phyloP scores from a whole-genome alignment of 1,140 invertebrate species.

The Drosophila jambulina region DNA sequence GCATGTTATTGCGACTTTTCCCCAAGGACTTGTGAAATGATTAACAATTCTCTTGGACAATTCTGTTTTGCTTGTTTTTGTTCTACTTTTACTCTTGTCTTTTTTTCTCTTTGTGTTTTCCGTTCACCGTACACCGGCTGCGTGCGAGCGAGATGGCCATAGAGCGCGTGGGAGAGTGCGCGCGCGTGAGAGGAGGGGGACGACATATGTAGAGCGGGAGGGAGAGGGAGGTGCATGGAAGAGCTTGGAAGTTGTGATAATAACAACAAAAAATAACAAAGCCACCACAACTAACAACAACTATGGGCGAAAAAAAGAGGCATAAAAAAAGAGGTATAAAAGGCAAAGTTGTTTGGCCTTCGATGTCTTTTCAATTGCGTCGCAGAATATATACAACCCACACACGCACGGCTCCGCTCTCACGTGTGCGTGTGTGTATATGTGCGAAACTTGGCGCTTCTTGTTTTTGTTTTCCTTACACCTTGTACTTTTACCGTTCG shows the following conservation, averaged over 20 bases:
- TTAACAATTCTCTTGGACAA: conserved; percentile 24
- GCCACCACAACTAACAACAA: conserved; percentile 29
- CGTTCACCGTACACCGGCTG: conserved; percentile 53
- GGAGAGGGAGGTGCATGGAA: conserved; percentile 16
- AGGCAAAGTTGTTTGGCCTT: conserved; percentile 80
- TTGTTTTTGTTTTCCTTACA: conserved; percentile 54
- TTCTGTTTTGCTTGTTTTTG: conserved; percentile 26
- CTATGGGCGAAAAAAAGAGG: conserved; percentile 21
- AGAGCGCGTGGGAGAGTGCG: conserved; percentile 27
- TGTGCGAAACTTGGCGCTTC: conserved; percentile 56
- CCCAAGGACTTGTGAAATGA: conserved; percentile 45
- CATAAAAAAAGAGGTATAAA: conserved; percentile 57
- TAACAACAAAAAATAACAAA: conserved; percentile 60
- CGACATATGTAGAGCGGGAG: not conserved
- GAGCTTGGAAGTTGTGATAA: conserved; percentile 66
- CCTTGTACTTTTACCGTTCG: conserved; percentile 37
- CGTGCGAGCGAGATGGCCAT: conserved; percentile 26
- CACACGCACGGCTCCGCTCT: conserved; percentile 19
- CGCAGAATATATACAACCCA: conserved; percentile 68
- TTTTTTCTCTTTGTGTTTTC: conserved; percentile 9
- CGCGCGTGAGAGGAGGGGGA: conserved; percentile 22
- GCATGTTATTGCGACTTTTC: conserved; percentile 55
- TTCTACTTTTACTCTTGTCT: conserved; percentile 12
- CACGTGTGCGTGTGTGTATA: conserved; percentile 15
- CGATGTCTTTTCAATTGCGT: conserved; percentile 83